Evolutionary conservation across 2,797 vertebrate species (phyloP).

Genomic region (Distichodus sexfasciatus): DNA sequence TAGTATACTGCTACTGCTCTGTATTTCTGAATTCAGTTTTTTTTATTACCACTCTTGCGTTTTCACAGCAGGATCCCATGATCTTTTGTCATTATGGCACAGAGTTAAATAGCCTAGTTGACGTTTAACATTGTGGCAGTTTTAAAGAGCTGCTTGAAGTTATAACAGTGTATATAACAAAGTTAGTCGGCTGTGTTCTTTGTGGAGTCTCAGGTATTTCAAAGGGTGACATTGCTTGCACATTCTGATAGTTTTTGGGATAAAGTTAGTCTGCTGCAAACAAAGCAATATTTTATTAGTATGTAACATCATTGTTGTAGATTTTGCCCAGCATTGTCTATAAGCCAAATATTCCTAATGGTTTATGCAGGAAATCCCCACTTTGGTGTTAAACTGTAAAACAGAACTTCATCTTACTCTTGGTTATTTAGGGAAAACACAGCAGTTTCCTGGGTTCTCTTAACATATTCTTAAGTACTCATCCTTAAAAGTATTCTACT

Average conservation of each 20-base stretch:
- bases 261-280: constrained; percentile 1
- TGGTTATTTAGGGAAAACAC: not conserved
- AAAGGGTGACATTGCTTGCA: too few species aligned
- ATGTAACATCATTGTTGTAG: not conserved
- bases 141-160: too few species aligned
- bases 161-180: too few species aligned
- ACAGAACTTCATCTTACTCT: not conserved
- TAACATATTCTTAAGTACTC: not conserved
- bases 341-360: not conserved
- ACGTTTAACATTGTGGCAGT: not conserved
- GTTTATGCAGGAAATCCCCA: not conserved
- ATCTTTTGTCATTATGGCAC: not conserved
- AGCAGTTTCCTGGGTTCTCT: too few species aligned
- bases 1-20: not conserved
- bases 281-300: not conserved
- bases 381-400: not conserved
- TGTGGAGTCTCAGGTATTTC: not conserved
- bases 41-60: constrained; percentile 9
- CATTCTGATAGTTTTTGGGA: not conserved
- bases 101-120: not conserved
- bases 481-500: too few species aligned
- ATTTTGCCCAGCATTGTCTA: not conserved
- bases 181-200: not conserved
- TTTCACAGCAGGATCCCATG: not conserved
- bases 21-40: not conserved